A percentile compares a stretch with the other conserved stretches of the same genome.
Conservation (phyloP, 2,888 invertebrate species). For the Acleris sparsana region DNA sequence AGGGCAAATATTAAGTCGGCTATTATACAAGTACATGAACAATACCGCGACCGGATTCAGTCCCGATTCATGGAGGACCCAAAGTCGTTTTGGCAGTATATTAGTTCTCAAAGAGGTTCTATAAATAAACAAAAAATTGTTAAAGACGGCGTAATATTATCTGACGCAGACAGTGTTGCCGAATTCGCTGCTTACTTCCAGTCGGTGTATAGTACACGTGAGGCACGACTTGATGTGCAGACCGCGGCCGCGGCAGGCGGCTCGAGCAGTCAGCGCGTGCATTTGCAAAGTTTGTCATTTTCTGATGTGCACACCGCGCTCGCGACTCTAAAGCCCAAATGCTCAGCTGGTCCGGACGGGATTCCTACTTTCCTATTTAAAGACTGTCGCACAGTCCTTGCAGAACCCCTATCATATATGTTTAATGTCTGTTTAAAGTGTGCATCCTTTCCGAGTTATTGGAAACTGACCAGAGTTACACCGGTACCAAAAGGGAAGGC, state of each 20-base stretch:
- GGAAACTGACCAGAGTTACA: constrained; percentile 12
- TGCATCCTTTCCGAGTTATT: background rate
- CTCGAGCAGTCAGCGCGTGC: constrained; percentile 28
- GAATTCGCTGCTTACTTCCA: constrained; percentile 16
- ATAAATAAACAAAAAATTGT: constrained; percentile 10
- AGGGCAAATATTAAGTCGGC: background rate
- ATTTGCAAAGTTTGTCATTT: constrained; percentile 3
- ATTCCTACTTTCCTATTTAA: constrained; percentile 32
- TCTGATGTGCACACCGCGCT: constrained; percentile 16
- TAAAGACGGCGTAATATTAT: constrained; percentile 14
- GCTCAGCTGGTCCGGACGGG: constrained; percentile 35
- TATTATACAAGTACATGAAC: constrained; percentile 2
- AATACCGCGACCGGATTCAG: background rate
- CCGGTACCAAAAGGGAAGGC: constrained; percentile 28
- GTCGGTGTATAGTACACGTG: background rate
- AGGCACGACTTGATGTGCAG: background rate
- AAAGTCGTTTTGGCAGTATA: constrained; percentile 5
- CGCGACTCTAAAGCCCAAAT: constrained; percentile 22
- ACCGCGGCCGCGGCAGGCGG: background rate
- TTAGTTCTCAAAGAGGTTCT: background rate
- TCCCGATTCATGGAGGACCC: background rate
- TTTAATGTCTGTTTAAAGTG: constrained; percentile 24
- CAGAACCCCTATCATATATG: constrained; percentile 29
- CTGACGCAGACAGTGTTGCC: constrained; percentile 17
- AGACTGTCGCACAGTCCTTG: constrained; percentile 33